These are phyloP conservation scores for Pocota personata DNA, from an alignment of 2,888 invertebrate species.

Conservation along the genomic window DNA sequence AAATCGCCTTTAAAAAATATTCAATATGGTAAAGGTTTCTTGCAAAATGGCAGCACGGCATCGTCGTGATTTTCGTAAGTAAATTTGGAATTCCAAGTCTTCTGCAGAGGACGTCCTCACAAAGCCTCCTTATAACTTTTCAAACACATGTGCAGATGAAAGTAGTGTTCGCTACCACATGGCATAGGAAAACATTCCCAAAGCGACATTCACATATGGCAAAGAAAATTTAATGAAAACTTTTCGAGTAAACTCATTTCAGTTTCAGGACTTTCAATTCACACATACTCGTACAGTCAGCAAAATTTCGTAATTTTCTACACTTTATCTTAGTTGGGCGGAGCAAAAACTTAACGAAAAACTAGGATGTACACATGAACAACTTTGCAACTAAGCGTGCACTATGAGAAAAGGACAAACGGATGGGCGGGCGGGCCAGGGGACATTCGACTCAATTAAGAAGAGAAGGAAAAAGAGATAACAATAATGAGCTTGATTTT, in stretches of 20 bases:
- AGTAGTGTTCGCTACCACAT: neutral
- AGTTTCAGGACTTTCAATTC: constrained; percentile 3
- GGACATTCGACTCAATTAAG: constrained; percentile 45
- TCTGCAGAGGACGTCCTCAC: too few relatives aligned
- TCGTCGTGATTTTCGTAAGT: too few relatives aligned
- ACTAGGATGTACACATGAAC: constrained; percentile 8
- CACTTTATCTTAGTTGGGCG: constrained; percentile 21
- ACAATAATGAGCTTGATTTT: constrained; percentile 38
- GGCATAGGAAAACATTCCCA: constrained; percentile 6
- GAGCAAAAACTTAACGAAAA: constrained; percentile 13
- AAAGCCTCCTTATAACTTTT: too few relatives aligned
- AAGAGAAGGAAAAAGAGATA: neutral
- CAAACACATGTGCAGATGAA: too few relatives aligned
- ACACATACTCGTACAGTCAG: neutral
- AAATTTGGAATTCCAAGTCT: too few relatives aligned
- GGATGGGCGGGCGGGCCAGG: neutral
- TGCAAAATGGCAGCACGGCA: too few relatives aligned
- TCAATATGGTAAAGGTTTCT: too few relatives aligned
- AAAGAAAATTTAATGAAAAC: constrained; percentile 40
- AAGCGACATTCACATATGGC: constrained; percentile 15
- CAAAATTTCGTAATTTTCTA: constrained; percentile 38
- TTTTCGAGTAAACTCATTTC: constrained; percentile 37
- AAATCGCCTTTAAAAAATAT: too few relatives aligned
- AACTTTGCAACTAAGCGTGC: neutral
- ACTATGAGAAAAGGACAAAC: neutral